Conservation (phyloP, 37 sponge, comb jelly and placozoan species). For the Dysidea cf. avara region DNA sequence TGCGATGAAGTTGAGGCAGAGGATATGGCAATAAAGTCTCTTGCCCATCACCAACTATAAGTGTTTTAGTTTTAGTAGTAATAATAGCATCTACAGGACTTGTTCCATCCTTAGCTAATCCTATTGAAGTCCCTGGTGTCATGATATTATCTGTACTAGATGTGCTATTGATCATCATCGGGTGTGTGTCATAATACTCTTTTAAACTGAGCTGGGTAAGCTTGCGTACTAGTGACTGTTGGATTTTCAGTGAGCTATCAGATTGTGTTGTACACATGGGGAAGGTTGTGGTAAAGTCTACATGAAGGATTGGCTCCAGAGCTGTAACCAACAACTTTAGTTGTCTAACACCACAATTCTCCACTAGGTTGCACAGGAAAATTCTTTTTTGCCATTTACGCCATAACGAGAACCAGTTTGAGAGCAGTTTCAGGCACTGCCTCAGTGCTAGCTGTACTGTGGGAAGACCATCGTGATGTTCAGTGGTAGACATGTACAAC, state of each 20-base stretch:
- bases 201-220: no score
- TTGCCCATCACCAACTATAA: background rate
- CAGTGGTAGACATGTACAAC: no score
- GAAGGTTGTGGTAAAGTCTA: constrained; percentile 67
- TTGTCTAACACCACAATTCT: constrained; percentile 49
- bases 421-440: constrained; percentile 42
- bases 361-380: constrained; percentile 43
- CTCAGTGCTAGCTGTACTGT: constrained; percentile 1
- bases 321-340: constrained; percentile 60
- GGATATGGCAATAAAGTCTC: background rate
- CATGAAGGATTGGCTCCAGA: constrained; percentile 71
- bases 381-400: constrained; percentile 57
- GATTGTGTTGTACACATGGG: constrained; percentile 43
- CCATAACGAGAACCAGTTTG: constrained; percentile 60
- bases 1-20: background rate
- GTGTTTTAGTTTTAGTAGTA: background rate
- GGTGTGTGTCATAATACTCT: no score
- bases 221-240: background rate
- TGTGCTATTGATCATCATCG: no score
- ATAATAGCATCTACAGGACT: background rate
- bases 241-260: constrained; percentile 39
- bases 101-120: no score
- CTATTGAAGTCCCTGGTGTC: no score
- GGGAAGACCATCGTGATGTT: no score
- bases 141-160: no score